Evolutionary conservation across 1,140 invertebrate genomes (phyloP).

Genomic region (Euglossa dilemma): DNA sequence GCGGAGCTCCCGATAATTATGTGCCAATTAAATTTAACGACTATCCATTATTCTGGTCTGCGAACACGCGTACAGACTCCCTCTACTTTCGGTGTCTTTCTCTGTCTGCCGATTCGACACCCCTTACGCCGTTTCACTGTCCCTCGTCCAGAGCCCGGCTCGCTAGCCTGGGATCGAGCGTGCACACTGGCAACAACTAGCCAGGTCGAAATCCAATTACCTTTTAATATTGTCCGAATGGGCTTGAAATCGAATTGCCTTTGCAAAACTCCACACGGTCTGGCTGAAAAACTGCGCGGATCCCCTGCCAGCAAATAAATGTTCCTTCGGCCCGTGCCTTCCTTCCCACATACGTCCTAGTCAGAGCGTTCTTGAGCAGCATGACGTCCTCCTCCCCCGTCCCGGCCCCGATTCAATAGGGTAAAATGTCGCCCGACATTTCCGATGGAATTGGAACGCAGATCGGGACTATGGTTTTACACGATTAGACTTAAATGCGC

Average conservation of each 20-base stretch:
- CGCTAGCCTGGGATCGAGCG: conserved; percentile 4
- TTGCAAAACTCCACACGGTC: conserved; percentile 57
- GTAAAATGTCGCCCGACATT: conserved; percentile 55
- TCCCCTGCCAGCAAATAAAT: conserved; percentile 64
- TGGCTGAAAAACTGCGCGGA: conserved; percentile 57
- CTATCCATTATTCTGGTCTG: conserved; percentile 74
- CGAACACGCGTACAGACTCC: conserved; percentile 48
- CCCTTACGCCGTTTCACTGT: conserved; percentile 15
- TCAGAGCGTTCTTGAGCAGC: conserved; percentile 41
- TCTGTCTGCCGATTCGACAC: conserved; percentile 37
- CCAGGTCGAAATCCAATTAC: conserved; percentile 76
- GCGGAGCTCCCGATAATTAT: conserved; percentile 72
- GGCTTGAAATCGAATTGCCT: conserved; percentile 63
- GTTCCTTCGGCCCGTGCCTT: conserved; percentile 42
- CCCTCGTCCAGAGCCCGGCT: not conserved
- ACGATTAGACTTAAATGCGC: conserved; percentile 22
- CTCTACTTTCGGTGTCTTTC: conserved; percentile 9
- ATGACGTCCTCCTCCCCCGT: not conserved
- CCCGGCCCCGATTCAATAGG: conserved; percentile 44
- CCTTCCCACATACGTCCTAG: conserved; percentile 52
- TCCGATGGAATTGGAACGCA: conserved; percentile 54
- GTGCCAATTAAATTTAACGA: conserved; percentile 79
- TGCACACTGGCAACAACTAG: conserved; percentile 67
- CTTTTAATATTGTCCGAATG: conserved; percentile 73
- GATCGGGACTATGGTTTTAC: conserved; percentile 22